Base-by-base conservation (phyloP, 2,113 vertebrate genomes). In the Ammodytes marinus region DNA sequence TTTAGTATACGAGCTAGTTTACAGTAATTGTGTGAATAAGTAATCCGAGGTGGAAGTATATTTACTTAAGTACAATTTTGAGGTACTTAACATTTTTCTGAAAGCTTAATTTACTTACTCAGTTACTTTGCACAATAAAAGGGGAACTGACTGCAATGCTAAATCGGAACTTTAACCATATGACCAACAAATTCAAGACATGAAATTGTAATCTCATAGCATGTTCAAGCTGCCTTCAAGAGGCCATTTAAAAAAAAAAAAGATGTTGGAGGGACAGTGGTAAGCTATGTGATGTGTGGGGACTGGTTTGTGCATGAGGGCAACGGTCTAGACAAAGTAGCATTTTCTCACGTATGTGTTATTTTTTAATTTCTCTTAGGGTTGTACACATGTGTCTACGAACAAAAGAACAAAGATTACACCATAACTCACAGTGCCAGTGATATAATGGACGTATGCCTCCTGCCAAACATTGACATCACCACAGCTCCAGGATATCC, bases 331-430 rank as follows among this genome's bases (percentile, higher is more conserved):
- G 27, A 27, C 27, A 27, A 1, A 27, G 27, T 27, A 27, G 27
- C 27, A 27, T 27, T 13, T 54, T 54, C n/a, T 35, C 10, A 13
- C 17, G 27, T 50, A 15, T 52, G 15, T 68, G 2, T 13, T 3
- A 0, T 43, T 0, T 5, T 4, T 39, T 14, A 68, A 75, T 1
- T 83, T 39, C 15, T 61, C 69, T 54, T 11, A 95, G 94, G 94
- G 50, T 42, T 10, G 3, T 92, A 93, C 77, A 54, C 2, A 3
- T 95, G 94, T 73, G 0, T 6, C 17, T 94, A 82, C 79, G 0
- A 0, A 0, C 55, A 82, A 15, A 0, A 0, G 0, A 4, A 27
- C 27, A 27, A 0, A 0, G 0, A 0, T 0, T 5, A 0, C 2
- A 27, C 0, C 0, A 83, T 95, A 71, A 0, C 0, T 6, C 86